Percentiles rank a stretch among this genome's conserved stretches.
phyloP scores from a whole-genome alignment of 2,888 invertebrate genomes.

The Orthonychiurus folsomi region DNA sequence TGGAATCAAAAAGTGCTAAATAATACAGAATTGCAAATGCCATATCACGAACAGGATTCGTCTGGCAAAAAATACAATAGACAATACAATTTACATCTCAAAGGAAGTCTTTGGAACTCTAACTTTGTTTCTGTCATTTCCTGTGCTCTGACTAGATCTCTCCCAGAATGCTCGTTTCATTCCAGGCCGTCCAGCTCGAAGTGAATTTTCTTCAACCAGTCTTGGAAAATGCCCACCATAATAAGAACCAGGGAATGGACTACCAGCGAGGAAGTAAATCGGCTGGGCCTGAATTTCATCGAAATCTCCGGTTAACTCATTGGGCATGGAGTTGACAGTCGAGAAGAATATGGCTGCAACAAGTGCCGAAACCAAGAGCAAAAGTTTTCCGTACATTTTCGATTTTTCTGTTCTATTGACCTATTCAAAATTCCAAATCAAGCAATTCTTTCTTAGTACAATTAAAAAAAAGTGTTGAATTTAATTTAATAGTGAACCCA shows the following conservation, averaged over 20 bases:
- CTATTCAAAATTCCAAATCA: no score
- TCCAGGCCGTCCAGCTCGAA: background rate
- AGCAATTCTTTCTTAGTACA: background rate
- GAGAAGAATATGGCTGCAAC: background rate
- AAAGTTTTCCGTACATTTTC: background rate
- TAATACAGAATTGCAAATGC: no score
- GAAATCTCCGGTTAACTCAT: background rate
- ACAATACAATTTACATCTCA: background rate
- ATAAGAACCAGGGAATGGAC: background rate
- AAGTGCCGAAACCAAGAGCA: background rate
- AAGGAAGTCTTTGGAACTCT: background rate
- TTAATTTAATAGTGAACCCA: no score
- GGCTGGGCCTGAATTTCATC: background rate
- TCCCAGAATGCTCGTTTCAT: background rate
- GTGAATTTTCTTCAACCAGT: background rate
- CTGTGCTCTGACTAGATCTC: background rate
- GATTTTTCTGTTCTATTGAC: no score
- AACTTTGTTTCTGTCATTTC: background rate
- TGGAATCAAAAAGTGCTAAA: no score
- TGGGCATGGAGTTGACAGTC: background rate
- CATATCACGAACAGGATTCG: no score
- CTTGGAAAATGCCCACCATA: background rate
- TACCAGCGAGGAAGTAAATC: background rate
- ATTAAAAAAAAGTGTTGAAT: no score
- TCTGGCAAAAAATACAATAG: background rate